Evolutionary conservation across 2,888 invertebrate genomes (phyloP).

Genomic region (Agelastica alni): DNA sequence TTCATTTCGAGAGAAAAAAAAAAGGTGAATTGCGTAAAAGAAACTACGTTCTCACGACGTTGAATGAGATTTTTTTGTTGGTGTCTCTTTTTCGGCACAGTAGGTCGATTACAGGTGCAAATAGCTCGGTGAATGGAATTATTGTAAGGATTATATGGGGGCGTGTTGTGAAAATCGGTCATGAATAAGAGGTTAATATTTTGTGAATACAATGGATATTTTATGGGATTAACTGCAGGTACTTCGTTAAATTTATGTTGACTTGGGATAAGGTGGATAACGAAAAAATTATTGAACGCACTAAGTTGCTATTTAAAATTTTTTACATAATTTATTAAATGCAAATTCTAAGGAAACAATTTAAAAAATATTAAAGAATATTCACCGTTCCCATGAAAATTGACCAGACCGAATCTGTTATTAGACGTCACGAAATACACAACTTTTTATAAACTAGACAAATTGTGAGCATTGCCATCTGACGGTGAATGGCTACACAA

Average conservation of each 20-base stretch:
- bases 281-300: too few relatives aligned
- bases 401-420: too few relatives aligned
- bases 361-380: too few relatives aligned
- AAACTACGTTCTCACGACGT: slow-evolving; percentile 38
- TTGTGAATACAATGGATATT: slow-evolving; percentile 10
- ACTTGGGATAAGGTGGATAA: slow-evolving; percentile 4
- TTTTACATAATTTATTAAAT: too few relatives aligned
- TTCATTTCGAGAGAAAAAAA: slow-evolving; percentile 20
- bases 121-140: slow-evolving; percentile 18
- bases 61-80: slow-evolving; percentile 37
- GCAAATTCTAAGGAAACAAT: too few relatives aligned
- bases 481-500: too few relatives aligned
- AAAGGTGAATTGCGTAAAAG: slow-evolving; percentile 40
- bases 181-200: slow-evolving; percentile 30
- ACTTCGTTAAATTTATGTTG: slow-evolving; percentile 4
- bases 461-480: too few relatives aligned
- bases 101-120: slow-evolving; percentile 37
- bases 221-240: slow-evolving; percentile 14
- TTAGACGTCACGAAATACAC: too few relatives aligned
- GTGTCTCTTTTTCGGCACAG: slow-evolving; percentile 11
- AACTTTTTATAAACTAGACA: too few relatives aligned
- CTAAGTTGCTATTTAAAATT: too few relatives aligned
- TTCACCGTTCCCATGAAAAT: too few relatives aligned
- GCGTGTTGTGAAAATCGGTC: slow-evolving; percentile 36
- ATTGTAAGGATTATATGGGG: slow-evolving; percentile 33